A percentile compares a stretch with the other conserved stretches of the same genome.
Conservation (phyloP, 2,797 vertebrate species). For the Gymnopithys bicolor region DNA sequence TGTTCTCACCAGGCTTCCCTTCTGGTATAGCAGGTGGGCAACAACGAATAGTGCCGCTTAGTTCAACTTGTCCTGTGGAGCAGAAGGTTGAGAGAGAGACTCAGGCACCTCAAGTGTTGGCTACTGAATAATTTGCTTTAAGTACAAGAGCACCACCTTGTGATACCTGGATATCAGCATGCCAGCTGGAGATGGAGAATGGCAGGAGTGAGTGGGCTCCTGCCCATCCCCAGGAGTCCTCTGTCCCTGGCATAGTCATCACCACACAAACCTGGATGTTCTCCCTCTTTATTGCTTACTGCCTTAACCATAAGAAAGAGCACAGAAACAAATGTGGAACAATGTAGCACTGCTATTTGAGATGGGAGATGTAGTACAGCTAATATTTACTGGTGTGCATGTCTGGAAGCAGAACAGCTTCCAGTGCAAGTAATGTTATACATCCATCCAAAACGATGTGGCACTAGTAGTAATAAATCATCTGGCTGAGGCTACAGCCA, state of each 20-base stretch:
- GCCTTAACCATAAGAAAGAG: not conserved
- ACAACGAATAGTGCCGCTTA: not conserved
- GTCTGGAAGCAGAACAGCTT: not conserved
- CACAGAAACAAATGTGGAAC: not conserved
- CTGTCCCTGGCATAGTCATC: not conserved
- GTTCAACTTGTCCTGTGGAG: not conserved
- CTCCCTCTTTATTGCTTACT: not conserved
- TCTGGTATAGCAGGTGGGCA: not conserved
- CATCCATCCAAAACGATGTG: not conserved
- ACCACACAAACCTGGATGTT: rapidly evolving
- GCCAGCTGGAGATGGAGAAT: not conserved
- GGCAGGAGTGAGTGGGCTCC: not conserved
- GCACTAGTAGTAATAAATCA: not conserved
- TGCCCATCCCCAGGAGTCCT: not conserved
- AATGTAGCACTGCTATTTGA: not conserved
- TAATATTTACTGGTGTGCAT: not conserved
- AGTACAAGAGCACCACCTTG: conserved; percentile 69
- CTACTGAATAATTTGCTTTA: not conserved
- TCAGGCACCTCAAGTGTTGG: not conserved
- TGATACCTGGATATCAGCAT: not conserved
- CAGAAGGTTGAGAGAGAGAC: not conserved
- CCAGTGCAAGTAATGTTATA: not conserved
- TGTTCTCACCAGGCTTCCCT: not conserved
- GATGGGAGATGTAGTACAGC: not conserved
- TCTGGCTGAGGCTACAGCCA: not conserved